Evolutionary conservation across 2,113 vertebrate genomes (phyloP).

Genomic region (Atractosteus spatula): DNA sequence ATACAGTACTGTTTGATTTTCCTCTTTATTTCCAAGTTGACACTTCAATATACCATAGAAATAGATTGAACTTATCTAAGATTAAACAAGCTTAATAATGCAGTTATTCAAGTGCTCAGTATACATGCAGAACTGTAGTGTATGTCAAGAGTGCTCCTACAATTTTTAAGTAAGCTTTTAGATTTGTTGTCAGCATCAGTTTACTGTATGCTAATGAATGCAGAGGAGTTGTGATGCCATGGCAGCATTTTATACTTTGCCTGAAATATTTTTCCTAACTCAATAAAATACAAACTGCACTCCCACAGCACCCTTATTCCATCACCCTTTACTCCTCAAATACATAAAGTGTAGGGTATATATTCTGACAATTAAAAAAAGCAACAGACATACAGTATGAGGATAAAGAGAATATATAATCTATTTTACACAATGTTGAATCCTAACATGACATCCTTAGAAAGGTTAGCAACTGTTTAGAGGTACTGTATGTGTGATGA

Average conservation of each 20-base stretch:
- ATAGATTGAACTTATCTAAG: conserved; percentile 20
- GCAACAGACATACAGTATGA: too few relatives aligned
- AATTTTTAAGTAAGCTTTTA: background rate
- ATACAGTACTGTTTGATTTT: too few relatives aligned
- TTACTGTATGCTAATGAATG: conserved; percentile 34
- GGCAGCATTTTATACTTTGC: conserved; percentile 29
- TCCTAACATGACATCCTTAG: too few relatives aligned
- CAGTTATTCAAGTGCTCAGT: conserved; percentile 33
- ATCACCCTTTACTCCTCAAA: background rate
- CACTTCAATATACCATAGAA: conserved; percentile 21
- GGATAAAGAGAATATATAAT: too few relatives aligned
- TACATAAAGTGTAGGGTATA: too few relatives aligned
- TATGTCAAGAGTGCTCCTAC: conserved; percentile 17
- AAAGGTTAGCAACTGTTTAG: too few relatives aligned
- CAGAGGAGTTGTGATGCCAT: conserved; percentile 27
- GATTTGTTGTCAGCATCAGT: conserved; percentile 21
- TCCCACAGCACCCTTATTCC: conserved; percentile 8
- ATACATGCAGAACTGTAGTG: conserved; percentile 17
- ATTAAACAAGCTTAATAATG: conserved; percentile 36
- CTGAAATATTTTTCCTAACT: conserved; percentile 21
- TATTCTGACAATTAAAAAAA: too few relatives aligned
- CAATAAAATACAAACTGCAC: conserved; percentile 18
- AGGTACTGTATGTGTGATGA: too few relatives aligned
- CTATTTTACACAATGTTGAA: too few relatives aligned
- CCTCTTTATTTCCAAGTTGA: background rate